Evolutionary conservation across 2,113 vertebrate genomes (phyloP).

Genomic region (Platysternon megacephalum): DNA sequence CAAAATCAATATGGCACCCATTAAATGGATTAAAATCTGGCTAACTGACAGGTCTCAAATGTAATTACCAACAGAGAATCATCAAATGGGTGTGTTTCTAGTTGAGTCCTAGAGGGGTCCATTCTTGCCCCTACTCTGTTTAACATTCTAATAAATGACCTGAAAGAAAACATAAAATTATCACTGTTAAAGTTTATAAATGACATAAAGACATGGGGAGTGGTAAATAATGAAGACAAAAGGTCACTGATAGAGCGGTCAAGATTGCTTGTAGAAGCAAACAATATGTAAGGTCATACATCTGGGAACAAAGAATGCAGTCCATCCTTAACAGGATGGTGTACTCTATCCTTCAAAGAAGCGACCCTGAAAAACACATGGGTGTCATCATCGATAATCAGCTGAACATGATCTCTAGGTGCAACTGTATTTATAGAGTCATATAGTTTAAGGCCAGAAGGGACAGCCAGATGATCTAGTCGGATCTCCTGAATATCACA

Average conservation of each 20-base stretch:
- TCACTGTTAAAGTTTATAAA: not conserved
- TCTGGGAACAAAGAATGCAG: not conserved
- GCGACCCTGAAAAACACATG: not conserved
- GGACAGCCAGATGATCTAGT: not conserved
- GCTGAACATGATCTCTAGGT: not conserved
- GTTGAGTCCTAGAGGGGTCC: not conserved
- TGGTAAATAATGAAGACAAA: not conserved
- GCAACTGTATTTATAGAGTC: not conserved
- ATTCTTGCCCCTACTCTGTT: not conserved
- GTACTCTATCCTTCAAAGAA: not conserved
- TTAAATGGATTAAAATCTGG: not conserved
- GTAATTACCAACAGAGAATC: not conserved
- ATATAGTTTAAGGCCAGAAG: not conserved
- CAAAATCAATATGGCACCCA: not conserved
- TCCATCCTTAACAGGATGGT: not conserved
- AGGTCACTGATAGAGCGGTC: not conserved
- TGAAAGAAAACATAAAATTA: not conserved
- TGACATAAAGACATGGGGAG: fast-evolving
- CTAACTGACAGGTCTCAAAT: no score
- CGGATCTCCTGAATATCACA: no score
- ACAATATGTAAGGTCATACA: not conserved
- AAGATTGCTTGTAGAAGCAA: not conserved
- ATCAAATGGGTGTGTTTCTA: not conserved
- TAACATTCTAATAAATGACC: not conserved
- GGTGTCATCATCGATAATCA: not conserved